Conservation (phyloP, 2,888 invertebrate genomes). For the Cephus pygmeus region DNA sequence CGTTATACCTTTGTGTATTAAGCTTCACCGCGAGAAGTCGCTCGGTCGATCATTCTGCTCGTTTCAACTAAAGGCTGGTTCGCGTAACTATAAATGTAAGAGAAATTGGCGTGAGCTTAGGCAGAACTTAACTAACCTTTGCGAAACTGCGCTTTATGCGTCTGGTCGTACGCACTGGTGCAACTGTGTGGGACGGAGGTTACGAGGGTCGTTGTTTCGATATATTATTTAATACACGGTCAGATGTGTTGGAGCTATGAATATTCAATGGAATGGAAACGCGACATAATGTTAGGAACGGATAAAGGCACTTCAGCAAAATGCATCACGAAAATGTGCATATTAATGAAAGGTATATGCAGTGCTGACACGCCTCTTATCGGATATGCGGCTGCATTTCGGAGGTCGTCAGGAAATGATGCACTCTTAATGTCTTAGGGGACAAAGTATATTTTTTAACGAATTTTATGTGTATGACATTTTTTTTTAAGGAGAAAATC, state of each 20-base stretch:
- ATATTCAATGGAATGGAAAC: neutral
- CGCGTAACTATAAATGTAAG: constrained; percentile 8
- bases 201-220: neutral
- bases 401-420: neutral
- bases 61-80: constrained; percentile 29
- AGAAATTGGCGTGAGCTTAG: neutral
- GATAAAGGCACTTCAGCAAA: neutral
- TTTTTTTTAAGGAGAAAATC: constrained; percentile 5
- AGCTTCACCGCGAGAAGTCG: neutral
- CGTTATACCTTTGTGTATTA: neutral
- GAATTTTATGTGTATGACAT: neutral
- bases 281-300: neutral
- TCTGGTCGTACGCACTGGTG: neutral
- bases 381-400: too few relatives aligned
- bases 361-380: neutral
- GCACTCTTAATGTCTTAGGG: neutral
- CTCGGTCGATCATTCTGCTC: constrained; percentile 20
- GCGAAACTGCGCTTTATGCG: neutral
- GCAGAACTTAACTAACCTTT: neutral
- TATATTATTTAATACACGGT: neutral
- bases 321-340: neutral
- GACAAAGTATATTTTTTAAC: constrained; percentile 21
- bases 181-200: neutral
- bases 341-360: neutral
- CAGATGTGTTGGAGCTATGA: neutral